A percentile compares a stretch with the other conserved stretches of the same genome.
phyloP scores from a whole-genome alignment of 2,797 vertebrate genomes.

The Bradypus variegatus region DNA sequence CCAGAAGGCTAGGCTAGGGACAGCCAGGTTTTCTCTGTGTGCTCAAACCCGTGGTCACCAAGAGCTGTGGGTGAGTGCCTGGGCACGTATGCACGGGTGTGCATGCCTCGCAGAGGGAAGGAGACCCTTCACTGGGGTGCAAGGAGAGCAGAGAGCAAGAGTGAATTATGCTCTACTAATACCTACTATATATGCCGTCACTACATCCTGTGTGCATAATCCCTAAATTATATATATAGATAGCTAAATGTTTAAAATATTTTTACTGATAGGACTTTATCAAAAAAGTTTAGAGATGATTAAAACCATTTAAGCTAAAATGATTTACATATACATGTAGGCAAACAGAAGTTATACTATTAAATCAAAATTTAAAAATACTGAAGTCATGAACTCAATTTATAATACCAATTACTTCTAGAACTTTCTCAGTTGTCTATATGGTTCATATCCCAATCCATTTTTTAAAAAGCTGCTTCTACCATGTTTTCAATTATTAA shows the following conservation, averaged over 20 bases:
- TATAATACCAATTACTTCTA: neutral
- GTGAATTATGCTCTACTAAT: neutral
- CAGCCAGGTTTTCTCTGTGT: neutral
- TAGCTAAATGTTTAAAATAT: neutral
- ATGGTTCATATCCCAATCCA: neutral
- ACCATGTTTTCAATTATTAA: neutral
- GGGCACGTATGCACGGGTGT: too few relatives aligned
- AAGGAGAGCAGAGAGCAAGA: neutral
- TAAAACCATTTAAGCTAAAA: neutral
- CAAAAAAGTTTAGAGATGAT: neutral
- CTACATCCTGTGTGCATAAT: neutral
- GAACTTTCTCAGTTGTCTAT: neutral
- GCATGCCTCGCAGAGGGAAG: neutral
- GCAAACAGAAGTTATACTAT: slow-evolving; percentile 5
- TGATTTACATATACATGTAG: neutral
- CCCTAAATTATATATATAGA: neutral
- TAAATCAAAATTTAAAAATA: neutral
- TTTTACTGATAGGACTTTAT: neutral
- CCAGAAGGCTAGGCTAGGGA: neutral
- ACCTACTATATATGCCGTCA: neutral
- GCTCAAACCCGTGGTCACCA: neutral
- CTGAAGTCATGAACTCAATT: neutral
- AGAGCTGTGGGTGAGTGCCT: neutral
- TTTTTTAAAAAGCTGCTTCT: neutral
- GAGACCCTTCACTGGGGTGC: neutral